Evolutionary conservation across 2,797 vertebrate species (phyloP).

Genomic region (Thripadectes ignobilis): DNA sequence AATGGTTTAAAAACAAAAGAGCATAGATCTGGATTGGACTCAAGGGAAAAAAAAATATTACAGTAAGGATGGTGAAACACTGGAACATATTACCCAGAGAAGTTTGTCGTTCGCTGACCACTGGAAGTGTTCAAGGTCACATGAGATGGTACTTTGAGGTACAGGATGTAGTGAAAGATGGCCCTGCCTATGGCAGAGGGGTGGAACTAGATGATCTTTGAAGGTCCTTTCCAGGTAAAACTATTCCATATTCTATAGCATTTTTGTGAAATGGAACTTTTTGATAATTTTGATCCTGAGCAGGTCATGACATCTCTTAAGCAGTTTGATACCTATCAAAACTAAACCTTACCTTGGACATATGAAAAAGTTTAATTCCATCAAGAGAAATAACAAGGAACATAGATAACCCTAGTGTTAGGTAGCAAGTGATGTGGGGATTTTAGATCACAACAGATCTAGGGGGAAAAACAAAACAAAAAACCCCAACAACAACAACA

Average conservation of each 20-base stretch:
- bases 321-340: background rate
- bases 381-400: background rate
- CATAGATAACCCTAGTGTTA: background rate
- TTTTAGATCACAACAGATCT: background rate
- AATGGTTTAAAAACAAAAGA: background rate
- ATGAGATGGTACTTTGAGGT: background rate
- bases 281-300: background rate
- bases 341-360: background rate
- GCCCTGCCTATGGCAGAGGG: fast-evolving
- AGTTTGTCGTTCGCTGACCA: fast-evolving
- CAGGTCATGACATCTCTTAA: background rate
- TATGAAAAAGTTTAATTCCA: background rate
- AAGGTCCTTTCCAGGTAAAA: background rate
- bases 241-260: background rate
- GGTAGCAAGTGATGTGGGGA: background rate
- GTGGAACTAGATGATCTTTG: background rate
- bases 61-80: background rate
- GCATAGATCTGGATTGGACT: background rate
- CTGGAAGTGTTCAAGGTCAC: background rate
- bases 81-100: background rate
- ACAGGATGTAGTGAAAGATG: background rate
- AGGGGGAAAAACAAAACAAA: background rate
- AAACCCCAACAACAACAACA: too few relatives aligned
- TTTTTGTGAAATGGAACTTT: background rate
- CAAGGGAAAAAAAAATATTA: background rate